These are phyloP conservation scores for Brachionus rubens DNA, from an alignment of 1,140 invertebrate species.

Conservation along the genomic window DNA sequence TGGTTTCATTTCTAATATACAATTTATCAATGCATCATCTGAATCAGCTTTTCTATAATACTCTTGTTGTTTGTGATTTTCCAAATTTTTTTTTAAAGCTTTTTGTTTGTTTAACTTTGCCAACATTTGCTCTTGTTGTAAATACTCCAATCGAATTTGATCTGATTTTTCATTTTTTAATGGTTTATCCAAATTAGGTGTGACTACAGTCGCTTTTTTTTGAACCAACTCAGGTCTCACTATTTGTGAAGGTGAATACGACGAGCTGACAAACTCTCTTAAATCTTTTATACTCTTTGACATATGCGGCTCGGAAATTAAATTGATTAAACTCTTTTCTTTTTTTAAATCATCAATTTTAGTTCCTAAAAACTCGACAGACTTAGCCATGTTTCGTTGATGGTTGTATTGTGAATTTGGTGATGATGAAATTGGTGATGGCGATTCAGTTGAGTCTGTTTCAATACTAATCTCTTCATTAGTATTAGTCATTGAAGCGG, in stretches of 20 bases:
- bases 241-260: slow-evolving; percentile 41
- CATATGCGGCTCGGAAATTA: background rate
- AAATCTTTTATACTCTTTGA: slow-evolving; percentile 36
- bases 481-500: slow-evolving; percentile 2
- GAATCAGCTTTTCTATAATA: background rate
- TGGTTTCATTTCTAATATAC: slow-evolving; percentile 31
- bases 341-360: slow-evolving; percentile 21
- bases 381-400: slow-evolving; percentile 2
- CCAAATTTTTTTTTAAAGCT: background rate
- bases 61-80: background rate
- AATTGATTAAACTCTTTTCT: slow-evolving; percentile 13
- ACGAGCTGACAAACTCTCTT: slow-evolving; percentile 5
- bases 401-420: slow-evolving; percentile 5
- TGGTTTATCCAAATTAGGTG: background rate
- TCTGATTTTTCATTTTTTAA: slow-evolving; percentile 3
- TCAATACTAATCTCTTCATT: slow-evolving; percentile 21
- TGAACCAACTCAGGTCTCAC: background rate
- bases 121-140: slow-evolving; percentile 5
- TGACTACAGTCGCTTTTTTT: background rate
- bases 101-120: slow-evolving; percentile 6
- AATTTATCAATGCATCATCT: slow-evolving; percentile 14
- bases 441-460: background rate
- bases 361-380: slow-evolving; percentile 7
- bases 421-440: slow-evolving; percentile 13
- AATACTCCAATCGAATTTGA: slow-evolving; percentile 9